phyloP scores from a whole-genome alignment of 2,888 invertebrate genomes.

The Amorpha juglandis region DNA sequence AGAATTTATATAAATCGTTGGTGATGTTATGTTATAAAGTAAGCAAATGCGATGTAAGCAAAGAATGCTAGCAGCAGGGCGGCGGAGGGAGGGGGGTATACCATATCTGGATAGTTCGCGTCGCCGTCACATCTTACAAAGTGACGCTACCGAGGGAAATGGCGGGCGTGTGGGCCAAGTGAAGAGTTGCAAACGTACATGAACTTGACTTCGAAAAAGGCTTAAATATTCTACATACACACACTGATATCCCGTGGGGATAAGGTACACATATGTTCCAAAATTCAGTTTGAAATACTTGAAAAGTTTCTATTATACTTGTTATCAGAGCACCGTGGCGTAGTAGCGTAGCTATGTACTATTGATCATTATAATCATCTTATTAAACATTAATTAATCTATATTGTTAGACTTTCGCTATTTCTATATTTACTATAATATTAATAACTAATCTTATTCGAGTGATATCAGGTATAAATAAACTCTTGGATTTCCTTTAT shows the following conservation, averaged over 20 bases:
- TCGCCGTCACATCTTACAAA: slow-evolving; percentile 14
- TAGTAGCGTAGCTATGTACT: no score
- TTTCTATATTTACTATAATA: no score
- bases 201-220: background rate
- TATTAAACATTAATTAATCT: no score
- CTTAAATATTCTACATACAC: background rate
- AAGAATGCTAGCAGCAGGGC: background rate
- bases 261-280: no score
- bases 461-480: no score
- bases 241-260: background rate
- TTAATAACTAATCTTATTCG: no score
- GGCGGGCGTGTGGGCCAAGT: slow-evolving; percentile 31
- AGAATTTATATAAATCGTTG: background rate
- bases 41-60: slow-evolving; percentile 1
- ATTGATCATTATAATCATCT: no score
- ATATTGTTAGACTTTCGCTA: no score
- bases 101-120: slow-evolving; percentile 32
- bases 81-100: slow-evolving; percentile 25
- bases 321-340: no score
- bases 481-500: no score
- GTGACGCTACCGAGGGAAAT: slow-evolving; percentile 32
- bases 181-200: slow-evolving; percentile 17
- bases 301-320: no score
- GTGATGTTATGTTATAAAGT: background rate
- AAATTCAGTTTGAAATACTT: no score